Evolutionary conservation across 2,797 vertebrate species (phyloP), one percentile per base, ranked within the genome.

Genomic region (Sebastes diploproa): DNA sequence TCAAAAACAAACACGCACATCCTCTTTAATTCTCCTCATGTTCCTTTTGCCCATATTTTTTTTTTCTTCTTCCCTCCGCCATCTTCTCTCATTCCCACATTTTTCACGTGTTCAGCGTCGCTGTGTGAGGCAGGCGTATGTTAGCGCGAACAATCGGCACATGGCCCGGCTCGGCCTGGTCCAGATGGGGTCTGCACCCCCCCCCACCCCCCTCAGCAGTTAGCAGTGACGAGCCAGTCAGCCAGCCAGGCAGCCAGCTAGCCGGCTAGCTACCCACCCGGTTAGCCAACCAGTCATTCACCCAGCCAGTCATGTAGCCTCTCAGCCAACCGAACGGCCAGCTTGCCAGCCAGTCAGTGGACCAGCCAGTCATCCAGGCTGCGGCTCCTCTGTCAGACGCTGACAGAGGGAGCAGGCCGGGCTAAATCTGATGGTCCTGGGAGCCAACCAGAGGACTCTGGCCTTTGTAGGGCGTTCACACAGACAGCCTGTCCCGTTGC

Each of bases 391-490:
- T 86, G 90, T 91, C 86, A 91, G 88, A 90, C 84, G 34, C 83
- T 82, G 88, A 89, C 88, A 85, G 92, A 86, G 86, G 85, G 91
- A 91, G 78, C 81, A 81, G 86, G 88, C 91, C 88, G 77, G 90
- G 85, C 91, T 90, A 87, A 89, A 77, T 88, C 85, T 89, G 90
- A 90, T 78, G 83, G 88, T 88, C 90, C 86, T 88, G 78, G 83
- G 80, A 90, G 92, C 91, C 90, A 93, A 93, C 90, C 89, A 86
- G 89, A 90, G 89, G 80, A 94, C 90, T 87, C 84, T 90, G 88
- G 92, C 84, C 91, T 92, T 91, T 92, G 90, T 93, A 80, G 86
- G 88, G 81, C 38, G 72, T 92, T 94, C 91, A 91, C 89, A 92
- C 86, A 92, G 85, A 89, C 84, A 81, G 88, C 84, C 83, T 84